phyloP scores from a whole-genome alignment of 2,797 vertebrate genomes.

The Dendrocincla tyrannina region DNA sequence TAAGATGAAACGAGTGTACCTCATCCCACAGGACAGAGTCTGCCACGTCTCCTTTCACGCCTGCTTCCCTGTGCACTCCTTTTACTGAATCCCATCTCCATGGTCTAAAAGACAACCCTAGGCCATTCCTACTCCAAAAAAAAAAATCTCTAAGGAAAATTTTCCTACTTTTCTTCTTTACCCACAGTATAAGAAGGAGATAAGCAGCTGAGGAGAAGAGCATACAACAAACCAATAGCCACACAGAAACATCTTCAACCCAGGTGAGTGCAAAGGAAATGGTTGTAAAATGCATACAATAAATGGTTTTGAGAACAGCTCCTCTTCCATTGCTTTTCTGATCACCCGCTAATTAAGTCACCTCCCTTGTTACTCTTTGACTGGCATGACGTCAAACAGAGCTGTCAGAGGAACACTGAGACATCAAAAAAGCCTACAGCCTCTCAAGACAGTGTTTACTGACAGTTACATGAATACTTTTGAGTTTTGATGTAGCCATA shows the following conservation, averaged over 20 bases:
- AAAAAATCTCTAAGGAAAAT: not conserved
- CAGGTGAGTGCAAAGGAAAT: not conserved
- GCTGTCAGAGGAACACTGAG: not conserved
- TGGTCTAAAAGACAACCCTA: not conserved
- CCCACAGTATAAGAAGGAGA: not conserved
- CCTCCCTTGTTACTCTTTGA: not conserved
- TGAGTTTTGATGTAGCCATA: not conserved
- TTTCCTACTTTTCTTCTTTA: not conserved
- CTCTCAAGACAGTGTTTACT: not conserved
- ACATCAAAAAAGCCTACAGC: not conserved
- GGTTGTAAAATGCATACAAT: not conserved
- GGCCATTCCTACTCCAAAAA: not conserved
- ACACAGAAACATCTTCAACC: not conserved
- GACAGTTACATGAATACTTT: not conserved
- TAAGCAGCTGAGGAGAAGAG: not conserved
- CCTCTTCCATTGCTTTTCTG: not conserved
- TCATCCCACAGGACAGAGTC: not conserved
- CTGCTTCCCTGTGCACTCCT: not conserved
- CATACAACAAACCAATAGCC: rapidly evolving
- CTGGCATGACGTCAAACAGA: not conserved
- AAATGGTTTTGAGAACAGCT: not conserved
- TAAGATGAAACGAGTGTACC: not conserved
- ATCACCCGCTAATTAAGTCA: not conserved
- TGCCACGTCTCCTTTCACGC: not conserved
- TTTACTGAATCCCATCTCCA: not conserved